A percentile compares a stretch with the other conserved stretches of the same genome.
Evolutionary conservation across 2,113 vertebrate species (phyloP).

Genomic region (Brachypteracias leptosomus): DNA sequence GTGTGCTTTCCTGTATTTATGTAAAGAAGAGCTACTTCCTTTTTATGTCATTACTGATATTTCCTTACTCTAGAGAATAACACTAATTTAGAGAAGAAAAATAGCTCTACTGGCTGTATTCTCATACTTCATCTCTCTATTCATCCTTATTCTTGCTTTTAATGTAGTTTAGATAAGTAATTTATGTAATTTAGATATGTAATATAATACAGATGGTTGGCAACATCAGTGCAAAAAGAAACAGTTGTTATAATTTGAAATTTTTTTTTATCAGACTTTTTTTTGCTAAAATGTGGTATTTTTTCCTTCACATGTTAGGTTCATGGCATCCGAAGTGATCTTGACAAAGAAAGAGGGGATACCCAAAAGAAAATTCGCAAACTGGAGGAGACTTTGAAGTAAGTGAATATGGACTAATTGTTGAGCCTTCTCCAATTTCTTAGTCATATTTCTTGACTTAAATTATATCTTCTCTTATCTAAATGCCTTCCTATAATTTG

Average conservation of each 20-base stretch:
- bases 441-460: background rate
- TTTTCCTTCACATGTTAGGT: conserved; percentile 59
- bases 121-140: background rate
- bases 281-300: background rate
- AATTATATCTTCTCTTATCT: background rate
- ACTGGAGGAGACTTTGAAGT: conserved; percentile 73
- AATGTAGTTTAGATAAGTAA: background rate
- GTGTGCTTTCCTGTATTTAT: background rate
- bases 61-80: background rate
- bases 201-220: background rate
- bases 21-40: background rate
- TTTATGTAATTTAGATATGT: background rate
- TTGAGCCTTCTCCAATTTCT: background rate
- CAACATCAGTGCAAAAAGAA: background rate
- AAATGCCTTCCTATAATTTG: background rate
- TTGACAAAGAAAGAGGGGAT: conserved; percentile 70
- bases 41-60: background rate
- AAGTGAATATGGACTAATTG: conserved; percentile 44
- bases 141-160: background rate
- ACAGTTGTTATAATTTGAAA: background rate
- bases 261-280: background rate
- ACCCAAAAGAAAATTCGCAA: conserved; percentile 67
- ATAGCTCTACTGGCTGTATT: background rate
- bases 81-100: background rate
- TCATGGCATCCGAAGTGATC: conserved; percentile 59